Percentiles rank a stretch among this genome's conserved stretches.
phyloP scores from a whole-genome alignment of 1,140 invertebrate species.

The Arctopsyche grandis region DNA sequence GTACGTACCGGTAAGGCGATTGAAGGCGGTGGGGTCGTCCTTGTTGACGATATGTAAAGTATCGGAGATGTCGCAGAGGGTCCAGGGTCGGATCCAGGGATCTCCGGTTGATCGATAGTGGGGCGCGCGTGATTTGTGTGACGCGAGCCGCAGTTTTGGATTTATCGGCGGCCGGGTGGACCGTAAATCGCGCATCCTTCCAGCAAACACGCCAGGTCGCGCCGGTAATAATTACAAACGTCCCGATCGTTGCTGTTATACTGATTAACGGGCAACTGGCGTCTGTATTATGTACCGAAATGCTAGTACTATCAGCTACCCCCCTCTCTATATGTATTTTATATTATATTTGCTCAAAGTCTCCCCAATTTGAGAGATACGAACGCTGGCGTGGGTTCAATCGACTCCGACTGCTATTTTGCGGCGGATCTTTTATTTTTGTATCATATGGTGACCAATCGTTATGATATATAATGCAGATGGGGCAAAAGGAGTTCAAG shows the following conservation, averaged over 20 bases:
- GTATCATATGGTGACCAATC: no score
- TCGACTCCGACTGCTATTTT: no score
- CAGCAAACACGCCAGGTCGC: slow-evolving; percentile 20
- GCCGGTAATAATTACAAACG: slow-evolving; percentile 34
- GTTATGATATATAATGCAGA: no score
- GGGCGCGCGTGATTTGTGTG: slow-evolving; percentile 31
- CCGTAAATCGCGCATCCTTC: slow-evolving; percentile 39
- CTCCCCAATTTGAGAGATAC: no score
- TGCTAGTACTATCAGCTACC: no score
- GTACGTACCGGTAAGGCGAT: not conserved
- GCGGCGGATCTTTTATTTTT: no score
- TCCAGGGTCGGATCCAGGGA: not conserved
- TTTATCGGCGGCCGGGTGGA: slow-evolving; percentile 9
- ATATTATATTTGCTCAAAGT: no score
- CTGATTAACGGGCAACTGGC: slow-evolving; percentile 22
- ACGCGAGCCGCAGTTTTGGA: slow-evolving; percentile 34
- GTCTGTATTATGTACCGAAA: not conserved
- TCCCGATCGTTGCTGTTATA: slow-evolving; percentile 33
- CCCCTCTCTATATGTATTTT: no score
- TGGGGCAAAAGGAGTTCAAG: no score
- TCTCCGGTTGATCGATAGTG: slow-evolving; percentile 18
- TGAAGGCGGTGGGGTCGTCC: not conserved
- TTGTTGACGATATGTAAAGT: not conserved
- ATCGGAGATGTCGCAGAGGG: not conserved
- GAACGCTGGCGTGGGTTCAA: no score